A percentile compares a stretch with the other conserved stretches of the same genome.
phyloP scores from a whole-genome alignment of 1,140 invertebrate genomes.

The Bombus affinis region DNA sequence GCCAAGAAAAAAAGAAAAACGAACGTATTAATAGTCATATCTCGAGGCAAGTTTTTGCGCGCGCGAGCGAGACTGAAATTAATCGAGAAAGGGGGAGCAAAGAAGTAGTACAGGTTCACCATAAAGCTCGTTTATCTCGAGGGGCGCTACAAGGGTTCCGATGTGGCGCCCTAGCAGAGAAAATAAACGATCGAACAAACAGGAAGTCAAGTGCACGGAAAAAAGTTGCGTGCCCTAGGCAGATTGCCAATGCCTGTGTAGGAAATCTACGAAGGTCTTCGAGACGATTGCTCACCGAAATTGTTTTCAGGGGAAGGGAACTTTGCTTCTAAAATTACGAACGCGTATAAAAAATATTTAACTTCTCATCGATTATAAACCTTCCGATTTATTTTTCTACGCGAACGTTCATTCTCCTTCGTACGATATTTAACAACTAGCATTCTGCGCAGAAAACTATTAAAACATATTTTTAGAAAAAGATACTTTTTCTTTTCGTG shows the following conservation, averaged over 20 bases:
- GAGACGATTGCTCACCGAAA: slow-evolving; percentile 12
- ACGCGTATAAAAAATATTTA: neutral
- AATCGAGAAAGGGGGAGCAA: neutral
- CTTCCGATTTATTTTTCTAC: neutral
- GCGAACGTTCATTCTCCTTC: too few species aligned
- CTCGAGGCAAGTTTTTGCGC: neutral
- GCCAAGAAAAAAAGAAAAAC: neutral
- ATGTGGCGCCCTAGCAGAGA: slow-evolving; percentile 37
- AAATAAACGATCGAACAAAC: slow-evolving; percentile 53
- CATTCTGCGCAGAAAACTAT: neutral
- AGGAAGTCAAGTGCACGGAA: slow-evolving; percentile 41
- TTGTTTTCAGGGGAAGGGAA: neutral
- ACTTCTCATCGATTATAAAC: neutral
- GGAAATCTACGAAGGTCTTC: slow-evolving; percentile 17
- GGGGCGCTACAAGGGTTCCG: slow-evolving; percentile 33
- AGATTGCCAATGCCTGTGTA: slow-evolving; percentile 28
- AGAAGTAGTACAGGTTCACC: slow-evolving; percentile 16
- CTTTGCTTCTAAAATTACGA: neutral
- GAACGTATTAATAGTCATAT: neutral
- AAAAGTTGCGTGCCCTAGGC: slow-evolving; percentile 43
- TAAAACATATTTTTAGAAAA: neutral
- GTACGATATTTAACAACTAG: neutral
- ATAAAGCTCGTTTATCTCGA: slow-evolving; percentile 35
- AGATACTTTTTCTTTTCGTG: neutral
- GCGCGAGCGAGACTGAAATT: neutral